Evolutionary conservation across 2,797 vertebrate species (phyloP).

Genomic region (Sebastes iracundus): DNA sequence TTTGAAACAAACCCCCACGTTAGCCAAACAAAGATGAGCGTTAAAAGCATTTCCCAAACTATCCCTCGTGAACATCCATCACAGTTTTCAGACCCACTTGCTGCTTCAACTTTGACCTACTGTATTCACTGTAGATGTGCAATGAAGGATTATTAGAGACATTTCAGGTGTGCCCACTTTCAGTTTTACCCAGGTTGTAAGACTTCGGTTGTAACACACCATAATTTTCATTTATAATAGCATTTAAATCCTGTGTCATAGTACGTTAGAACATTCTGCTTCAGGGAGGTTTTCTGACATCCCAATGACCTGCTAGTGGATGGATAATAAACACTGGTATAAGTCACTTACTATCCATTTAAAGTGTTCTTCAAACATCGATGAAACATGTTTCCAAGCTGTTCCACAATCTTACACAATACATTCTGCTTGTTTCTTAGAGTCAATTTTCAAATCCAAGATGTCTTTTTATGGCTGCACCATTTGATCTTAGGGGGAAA

Average conservation of each 20-base stretch:
- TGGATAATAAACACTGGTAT: neutral
- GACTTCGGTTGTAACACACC: neutral
- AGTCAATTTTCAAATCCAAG: neutral
- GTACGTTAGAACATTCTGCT: neutral
- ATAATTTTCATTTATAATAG: neutral
- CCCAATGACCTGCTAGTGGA: neutral
- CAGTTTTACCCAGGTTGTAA: neutral
- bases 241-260: neutral
- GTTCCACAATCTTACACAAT: neutral
- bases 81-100: neutral
- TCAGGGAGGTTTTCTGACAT: neutral
- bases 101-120: neutral
- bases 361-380: neutral
- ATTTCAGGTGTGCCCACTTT: neutral
- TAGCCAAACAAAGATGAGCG: neutral
- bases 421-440: neutral
- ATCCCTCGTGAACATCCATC: neutral
- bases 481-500: conserved; percentile 15
- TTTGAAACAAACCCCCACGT: neutral
- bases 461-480: neutral
- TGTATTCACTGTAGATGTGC: neutral
- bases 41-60: neutral
- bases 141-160: neutral
- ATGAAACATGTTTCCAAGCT: neutral
- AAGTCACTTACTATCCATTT: neutral